These are phyloP conservation scores for Lethenteron camtschaticum DNA, from an alignment of 2,113 vertebrate genomes.

Conservation along the genomic window DNA sequence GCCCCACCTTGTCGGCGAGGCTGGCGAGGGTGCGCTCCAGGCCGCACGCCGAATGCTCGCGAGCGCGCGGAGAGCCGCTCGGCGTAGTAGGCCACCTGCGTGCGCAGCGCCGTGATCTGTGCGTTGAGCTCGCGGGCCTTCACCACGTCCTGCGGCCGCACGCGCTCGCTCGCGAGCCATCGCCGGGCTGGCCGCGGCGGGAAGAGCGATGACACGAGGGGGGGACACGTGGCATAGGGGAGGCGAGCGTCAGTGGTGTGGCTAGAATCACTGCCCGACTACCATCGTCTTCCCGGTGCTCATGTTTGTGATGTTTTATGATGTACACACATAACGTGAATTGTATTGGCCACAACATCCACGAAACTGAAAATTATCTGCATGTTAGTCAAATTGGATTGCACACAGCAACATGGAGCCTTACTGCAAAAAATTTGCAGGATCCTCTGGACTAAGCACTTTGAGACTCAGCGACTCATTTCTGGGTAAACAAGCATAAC, in stretches of 20 bases:
- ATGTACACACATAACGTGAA: too few relatives aligned
- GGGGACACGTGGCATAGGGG: neutral
- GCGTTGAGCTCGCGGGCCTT: constrained; percentile 88
- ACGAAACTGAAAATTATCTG: too few relatives aligned
- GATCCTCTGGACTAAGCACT: too few relatives aligned
- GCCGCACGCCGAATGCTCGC: constrained; percentile 69
- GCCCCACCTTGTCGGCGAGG: constrained; percentile 68
- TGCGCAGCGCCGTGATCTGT: constrained; percentile 89
- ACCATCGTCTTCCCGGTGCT: too few relatives aligned
- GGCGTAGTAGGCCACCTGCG: constrained; percentile 91
- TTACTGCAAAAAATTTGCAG: too few relatives aligned
- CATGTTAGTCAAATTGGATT: too few relatives aligned
- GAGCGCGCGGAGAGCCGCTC: constrained; percentile 88
- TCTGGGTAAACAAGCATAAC: too few relatives aligned
- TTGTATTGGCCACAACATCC: too few relatives aligned
- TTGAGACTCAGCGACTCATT: too few relatives aligned
- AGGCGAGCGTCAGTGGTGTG: neutral
- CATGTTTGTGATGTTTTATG: too few relatives aligned
- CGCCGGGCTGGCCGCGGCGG: neutral
- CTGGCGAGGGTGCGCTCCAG: constrained; percentile 77
- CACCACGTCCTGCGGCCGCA: constrained; percentile 49
- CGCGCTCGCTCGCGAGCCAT: neutral
- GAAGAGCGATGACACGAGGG: neutral
- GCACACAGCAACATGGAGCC: too few relatives aligned
- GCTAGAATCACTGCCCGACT: neutral